These are phyloP conservation scores for Centropyge bicolor DNA, from an alignment of 2,797 vertebrate species.

Conservation along the genomic window DNA sequence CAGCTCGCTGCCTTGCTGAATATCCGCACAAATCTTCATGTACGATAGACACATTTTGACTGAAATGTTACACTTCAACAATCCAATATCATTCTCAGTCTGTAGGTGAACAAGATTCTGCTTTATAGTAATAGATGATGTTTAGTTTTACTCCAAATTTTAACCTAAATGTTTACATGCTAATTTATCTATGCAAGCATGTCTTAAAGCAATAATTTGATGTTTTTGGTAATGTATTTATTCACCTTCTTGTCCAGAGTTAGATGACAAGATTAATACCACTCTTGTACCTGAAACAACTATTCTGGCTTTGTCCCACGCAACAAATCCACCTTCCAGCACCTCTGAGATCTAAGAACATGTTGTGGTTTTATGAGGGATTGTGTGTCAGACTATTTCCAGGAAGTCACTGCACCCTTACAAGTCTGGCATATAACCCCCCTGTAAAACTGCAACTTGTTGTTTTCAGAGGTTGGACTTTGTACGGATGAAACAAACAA, in stretches of 20 bases:
- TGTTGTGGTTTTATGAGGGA: neutral
- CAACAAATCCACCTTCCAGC: neutral
- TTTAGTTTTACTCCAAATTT: neutral
- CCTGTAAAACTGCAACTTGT: neutral
- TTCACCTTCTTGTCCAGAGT: neutral
- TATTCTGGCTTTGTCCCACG: neutral
- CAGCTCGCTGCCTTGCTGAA: slow-evolving; percentile 15
- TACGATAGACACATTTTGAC: neutral
- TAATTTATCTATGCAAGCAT: neutral
- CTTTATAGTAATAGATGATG: neutral
- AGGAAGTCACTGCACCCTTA: neutral
- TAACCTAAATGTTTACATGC: neutral
- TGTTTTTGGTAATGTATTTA: neutral
- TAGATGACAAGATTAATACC: neutral
- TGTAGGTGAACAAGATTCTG: neutral
- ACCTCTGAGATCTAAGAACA: neutral
- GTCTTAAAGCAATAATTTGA: slow-evolving; percentile 17
- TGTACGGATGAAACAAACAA: neutral
- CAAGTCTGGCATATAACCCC: neutral
- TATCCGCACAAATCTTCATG: slow-evolving; percentile 7
- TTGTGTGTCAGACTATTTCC: neutral
- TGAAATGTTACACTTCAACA: neutral
- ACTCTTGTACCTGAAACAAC: neutral
- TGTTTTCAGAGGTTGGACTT: neutral
- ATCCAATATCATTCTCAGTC: neutral